These are phyloP conservation scores for Cephus pulcher DNA, from an alignment of 2,888 invertebrate genomes.

Conservation along the genomic window DNA sequence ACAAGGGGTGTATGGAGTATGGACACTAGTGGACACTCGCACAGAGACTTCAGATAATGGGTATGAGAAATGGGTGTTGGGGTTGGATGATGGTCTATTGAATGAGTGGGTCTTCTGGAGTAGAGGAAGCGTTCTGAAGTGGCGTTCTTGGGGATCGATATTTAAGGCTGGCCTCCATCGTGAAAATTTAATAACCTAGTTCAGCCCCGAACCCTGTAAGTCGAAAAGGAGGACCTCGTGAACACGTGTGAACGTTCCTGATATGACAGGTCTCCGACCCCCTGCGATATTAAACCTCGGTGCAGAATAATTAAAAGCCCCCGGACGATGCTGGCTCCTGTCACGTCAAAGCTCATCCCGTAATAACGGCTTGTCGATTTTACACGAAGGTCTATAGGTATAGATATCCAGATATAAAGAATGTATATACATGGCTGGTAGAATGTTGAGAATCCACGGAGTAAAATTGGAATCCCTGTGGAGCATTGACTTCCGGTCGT, in stretches of 20 bases:
- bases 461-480: neutral
- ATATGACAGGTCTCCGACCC: neutral
- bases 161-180: conserved; percentile 50
- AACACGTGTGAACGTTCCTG: conserved; percentile 2
- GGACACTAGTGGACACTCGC: neutral
- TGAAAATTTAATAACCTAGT: conserved; percentile 56
- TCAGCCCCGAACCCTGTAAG: conserved; percentile 39
- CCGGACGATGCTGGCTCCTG: conserved; percentile 20
- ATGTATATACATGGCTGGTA: neutral
- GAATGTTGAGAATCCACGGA: neutral
- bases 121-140: neutral
- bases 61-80: neutral
- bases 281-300: conserved; percentile 46
- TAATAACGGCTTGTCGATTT: conserved; percentile 47
- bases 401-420: neutral
- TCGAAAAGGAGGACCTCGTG: conserved; percentile 27
- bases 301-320: conserved; percentile 54
- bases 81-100: neutral
- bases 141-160: conserved; percentile 43
- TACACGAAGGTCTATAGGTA: conserved; percentile 19
- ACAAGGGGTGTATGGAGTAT: neutral
- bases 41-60: neutral
- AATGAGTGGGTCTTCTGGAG: neutral
- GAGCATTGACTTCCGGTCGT: neutral
- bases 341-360: conserved; percentile 41